Evolutionary conservation across 1,140 invertebrate species (phyloP).

Genomic region (Antheraea pernyi): DNA sequence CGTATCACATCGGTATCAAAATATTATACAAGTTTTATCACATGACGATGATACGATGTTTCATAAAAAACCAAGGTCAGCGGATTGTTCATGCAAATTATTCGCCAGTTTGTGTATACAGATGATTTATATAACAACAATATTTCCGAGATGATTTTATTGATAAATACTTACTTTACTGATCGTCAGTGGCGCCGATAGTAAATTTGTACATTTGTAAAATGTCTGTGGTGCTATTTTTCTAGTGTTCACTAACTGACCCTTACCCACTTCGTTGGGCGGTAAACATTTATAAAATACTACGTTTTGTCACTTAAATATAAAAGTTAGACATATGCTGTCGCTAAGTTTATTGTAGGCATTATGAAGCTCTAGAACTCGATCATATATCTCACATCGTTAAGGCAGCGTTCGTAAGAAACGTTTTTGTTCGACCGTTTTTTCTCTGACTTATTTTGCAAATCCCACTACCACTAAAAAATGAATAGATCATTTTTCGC

Average conservation of each 20-base stretch:
- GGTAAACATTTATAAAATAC: too few relatives aligned
- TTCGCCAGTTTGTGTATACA: conserved; percentile 14
- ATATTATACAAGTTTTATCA: conserved; percentile 13
- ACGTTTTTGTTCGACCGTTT: too few relatives aligned
- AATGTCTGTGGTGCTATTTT: neutral
- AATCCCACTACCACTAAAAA: too few relatives aligned
- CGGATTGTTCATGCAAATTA: conserved; percentile 25
- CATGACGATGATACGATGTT: conserved; percentile 20
- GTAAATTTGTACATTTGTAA: neutral
- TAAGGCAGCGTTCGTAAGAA: too few relatives aligned
- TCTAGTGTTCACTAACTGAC: neutral
- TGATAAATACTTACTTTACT: neutral
- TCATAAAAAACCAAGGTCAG: conserved; percentile 24
- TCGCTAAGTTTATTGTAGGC: too few relatives aligned
- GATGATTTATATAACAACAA: neutral
- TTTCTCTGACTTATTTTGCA: too few relatives aligned
- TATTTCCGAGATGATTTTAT: neutral
- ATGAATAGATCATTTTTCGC: too few relatives aligned
- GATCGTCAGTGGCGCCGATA: neutral
- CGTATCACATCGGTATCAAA: conserved; percentile 18
- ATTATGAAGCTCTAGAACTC: too few relatives aligned
- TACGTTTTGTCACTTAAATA: too few relatives aligned
- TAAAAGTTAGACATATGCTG: too few relatives aligned
- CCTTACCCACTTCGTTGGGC: too few relatives aligned
- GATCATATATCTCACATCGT: too few relatives aligned